These are phyloP conservation scores for Ianthella basta DNA, from an alignment of 37 sponge, comb jelly and placozoan species.

Conservation along the genomic window DNA sequence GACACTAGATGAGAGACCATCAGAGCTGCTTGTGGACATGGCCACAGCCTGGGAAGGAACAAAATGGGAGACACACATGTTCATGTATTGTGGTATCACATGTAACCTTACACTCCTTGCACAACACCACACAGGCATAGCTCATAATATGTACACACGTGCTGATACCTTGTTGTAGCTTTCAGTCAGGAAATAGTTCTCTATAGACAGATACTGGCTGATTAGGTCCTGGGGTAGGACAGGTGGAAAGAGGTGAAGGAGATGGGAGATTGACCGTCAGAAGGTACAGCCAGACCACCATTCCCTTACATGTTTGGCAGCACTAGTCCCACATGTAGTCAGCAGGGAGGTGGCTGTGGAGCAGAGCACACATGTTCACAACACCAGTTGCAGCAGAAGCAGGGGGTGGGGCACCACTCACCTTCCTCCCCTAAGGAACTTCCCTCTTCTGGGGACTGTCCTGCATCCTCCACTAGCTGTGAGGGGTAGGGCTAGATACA, in stretches of 20 bases:
- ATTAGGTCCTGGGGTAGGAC: slow-evolving; percentile 64
- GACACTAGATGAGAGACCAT: slow-evolving; percentile 71
- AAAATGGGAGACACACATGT: background rate
- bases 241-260: background rate
- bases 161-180: slow-evolving; percentile 67
- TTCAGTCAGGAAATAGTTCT: slow-evolving; percentile 87
- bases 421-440: too few species aligned
- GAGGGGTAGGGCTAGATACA: background rate
- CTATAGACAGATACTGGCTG: slow-evolving; percentile 73
- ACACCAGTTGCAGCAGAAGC: too few species aligned
- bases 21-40: slow-evolving; percentile 49
- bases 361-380: too few species aligned
- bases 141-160: background rate
- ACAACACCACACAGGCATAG: background rate
- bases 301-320: background rate
- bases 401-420: too few species aligned
- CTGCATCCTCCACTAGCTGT: background rate
- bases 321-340: too few species aligned
- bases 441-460: background rate
- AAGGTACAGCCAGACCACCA: background rate
- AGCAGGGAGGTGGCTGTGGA: too few species aligned
- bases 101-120: background rate
- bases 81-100: background rate
- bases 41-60: slow-evolving; percentile 56
- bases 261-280: too few species aligned